Conservation (phyloP, 2,113 vertebrate genomes). For the Monopterus albus region DNA sequence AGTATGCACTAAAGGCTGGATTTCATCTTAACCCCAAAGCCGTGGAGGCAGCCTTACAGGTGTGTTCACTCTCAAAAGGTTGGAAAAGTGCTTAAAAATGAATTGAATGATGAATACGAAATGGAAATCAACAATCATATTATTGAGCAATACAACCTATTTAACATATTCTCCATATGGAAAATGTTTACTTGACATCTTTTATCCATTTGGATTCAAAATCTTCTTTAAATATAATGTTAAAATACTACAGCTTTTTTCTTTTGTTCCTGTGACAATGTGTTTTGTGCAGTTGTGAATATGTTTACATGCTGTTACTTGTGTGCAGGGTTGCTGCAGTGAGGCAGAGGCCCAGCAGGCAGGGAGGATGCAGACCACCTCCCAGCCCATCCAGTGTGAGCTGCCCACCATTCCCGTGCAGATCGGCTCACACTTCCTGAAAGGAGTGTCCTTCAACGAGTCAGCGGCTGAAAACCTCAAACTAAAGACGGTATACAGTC, state of each 20-base stretch:
- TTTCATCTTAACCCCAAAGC: constrained; percentile 97
- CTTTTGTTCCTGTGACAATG: not conserved
- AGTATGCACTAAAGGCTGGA: constrained; percentile 96
- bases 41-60: constrained; percentile 94
- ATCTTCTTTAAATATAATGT: too few relatives aligned
- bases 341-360: constrained; percentile 97
- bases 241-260: too few relatives aligned
- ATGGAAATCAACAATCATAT: not conserved
- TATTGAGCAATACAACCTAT: not conserved
- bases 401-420: constrained; percentile 96
- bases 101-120: not conserved
- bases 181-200: too few relatives aligned
- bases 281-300: constrained; percentile 1
- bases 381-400: constrained; percentile 97
- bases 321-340: constrained; percentile 91
- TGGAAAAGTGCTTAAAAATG: not conserved
- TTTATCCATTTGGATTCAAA: too few relatives aligned
- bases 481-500: constrained; percentile 93
- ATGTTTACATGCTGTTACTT: constrained; percentile 16
- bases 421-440: constrained; percentile 95
- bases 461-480: constrained; percentile 96
- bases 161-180: too few relatives aligned
- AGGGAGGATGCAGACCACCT: constrained; percentile 92
- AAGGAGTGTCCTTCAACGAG: constrained; percentile 97
- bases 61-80: constrained; percentile 69